Base-by-base conservation (phyloP, 23 tunicate genomes). In the Oikopleura vanhoeffeni region DNA sequence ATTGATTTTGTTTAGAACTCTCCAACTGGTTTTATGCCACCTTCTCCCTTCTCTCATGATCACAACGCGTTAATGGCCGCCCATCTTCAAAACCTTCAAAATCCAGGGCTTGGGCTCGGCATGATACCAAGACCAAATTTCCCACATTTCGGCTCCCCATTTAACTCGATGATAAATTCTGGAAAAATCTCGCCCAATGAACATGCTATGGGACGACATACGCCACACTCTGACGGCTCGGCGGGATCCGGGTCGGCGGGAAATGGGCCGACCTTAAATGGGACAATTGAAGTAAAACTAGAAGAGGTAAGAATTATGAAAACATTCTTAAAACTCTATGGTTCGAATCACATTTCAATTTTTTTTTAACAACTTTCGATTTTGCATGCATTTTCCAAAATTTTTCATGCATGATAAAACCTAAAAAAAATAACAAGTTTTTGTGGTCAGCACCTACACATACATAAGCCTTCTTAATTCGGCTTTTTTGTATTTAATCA, bases 231-330 rank as follows among this genome's bases (percentile, higher is more conserved):
- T 4, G 79, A 71, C 35, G 79, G 79, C 2, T 18, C 34, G 36
- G 64, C 64, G 13, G 64, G 64, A 13, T 71, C 79, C 79, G 79
- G 79, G 4, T 13, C 34, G 34, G 79, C 79, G 36, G 79, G 79
- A 13, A 71, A 71, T 38, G 79, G 79, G 34, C 79, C 79, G 4
- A 71, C 79, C 35, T 2, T 71, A 3, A 18, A 71, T 3, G 64
- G 64, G 24, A 30, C 35, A 33, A 71, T 71, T 38, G 79, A 71
- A 18, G 79, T 71, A 33, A 71, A 71, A 30, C 79, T 71, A 3
- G 79, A 71, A 71, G 79, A 71, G 79, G 79, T 71, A 71, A 49
- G 60, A 49, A 8, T 8, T 49, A 8, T 18, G 18, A 49, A 8
- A 49, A 49, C 60, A 49, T 49, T 8, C 60, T 49, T n/a, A n/a